These are phyloP conservation scores for Corythornis madagascariensis DNA, from an alignment of 2,113 vertebrate genomes.

Conservation along the genomic window DNA sequence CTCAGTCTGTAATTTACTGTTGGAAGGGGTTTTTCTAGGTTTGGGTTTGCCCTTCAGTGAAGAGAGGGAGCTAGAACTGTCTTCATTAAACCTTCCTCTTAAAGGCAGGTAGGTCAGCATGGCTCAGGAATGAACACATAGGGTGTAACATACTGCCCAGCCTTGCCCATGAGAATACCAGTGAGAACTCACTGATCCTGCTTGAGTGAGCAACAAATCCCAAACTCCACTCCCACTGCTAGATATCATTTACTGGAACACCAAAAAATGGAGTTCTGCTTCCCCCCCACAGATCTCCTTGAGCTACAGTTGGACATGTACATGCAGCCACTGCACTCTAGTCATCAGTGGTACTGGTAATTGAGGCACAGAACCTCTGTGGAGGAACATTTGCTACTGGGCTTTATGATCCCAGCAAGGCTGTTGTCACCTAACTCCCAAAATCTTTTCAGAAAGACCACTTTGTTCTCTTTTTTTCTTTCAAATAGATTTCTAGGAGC, in stretches of 20 bases:
- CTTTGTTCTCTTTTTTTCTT: background rate
- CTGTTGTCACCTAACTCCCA: background rate
- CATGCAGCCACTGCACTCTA: background rate
- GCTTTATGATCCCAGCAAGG: background rate
- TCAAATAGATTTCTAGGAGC: background rate
- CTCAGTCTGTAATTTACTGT: slow-evolving; percentile 17
- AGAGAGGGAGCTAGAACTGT: background rate
- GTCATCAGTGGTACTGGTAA: background rate
- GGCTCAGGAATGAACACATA: background rate
- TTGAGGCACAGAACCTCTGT: background rate
- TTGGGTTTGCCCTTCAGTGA: background rate
- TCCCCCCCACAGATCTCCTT: background rate
- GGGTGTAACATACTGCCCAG: background rate
- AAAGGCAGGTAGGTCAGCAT: background rate
- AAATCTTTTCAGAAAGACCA: background rate
- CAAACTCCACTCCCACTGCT: background rate
- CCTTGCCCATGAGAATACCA: background rate
- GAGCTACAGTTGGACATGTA: background rate
- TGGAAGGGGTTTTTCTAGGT: background rate
- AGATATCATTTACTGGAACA: background rate
- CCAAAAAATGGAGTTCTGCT: background rate
- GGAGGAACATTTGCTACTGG: background rate
- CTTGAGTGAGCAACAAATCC: background rate
- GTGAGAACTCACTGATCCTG: background rate
- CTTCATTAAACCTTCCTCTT: background rate